Conservation (phyloP, 1,140 invertebrate species). For the Magallana gigas region DNA sequence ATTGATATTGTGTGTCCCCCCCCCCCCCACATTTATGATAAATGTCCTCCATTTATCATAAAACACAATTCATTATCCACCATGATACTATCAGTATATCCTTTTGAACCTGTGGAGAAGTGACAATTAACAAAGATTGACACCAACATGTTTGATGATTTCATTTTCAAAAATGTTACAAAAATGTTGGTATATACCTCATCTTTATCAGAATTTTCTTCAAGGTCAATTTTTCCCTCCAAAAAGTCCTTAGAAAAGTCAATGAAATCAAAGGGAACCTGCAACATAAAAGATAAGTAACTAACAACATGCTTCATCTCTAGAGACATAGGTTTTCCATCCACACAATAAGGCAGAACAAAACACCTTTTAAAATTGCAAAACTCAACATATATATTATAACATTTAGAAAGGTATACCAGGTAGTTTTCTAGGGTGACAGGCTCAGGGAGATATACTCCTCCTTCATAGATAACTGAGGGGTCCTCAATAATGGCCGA, state of each 20-base stretch:
- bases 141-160: too few species aligned
- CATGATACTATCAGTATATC: not conserved
- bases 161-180: not conserved
- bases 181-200: slow-evolving; percentile 54
- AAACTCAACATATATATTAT: not conserved
- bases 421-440: slow-evolving; percentile 75
- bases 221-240: slow-evolving; percentile 68
- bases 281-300: not conserved
- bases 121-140: too few species aligned
- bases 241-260: slow-evolving; percentile 75
- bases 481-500: slow-evolving; percentile 77
- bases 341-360: not conserved
- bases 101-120: not conserved
- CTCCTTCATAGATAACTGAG: slow-evolving; percentile 73
- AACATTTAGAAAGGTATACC: slow-evolving; percentile 57
- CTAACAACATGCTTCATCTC: too few species aligned
- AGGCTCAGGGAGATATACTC: slow-evolving; percentile 68
- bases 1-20: too few species aligned
- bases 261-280: slow-evolving; percentile 75
- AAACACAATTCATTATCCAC: too few species aligned
- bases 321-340: too few species aligned
- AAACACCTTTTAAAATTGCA: not conserved
- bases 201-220: slow-evolving; percentile 55
- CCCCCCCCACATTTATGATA: not conserved
- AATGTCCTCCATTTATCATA: not conserved